These are phyloP conservation scores for Meliscaeva auricollis DNA, from an alignment of 2,888 invertebrate genomes.

Conservation along the genomic window DNA sequence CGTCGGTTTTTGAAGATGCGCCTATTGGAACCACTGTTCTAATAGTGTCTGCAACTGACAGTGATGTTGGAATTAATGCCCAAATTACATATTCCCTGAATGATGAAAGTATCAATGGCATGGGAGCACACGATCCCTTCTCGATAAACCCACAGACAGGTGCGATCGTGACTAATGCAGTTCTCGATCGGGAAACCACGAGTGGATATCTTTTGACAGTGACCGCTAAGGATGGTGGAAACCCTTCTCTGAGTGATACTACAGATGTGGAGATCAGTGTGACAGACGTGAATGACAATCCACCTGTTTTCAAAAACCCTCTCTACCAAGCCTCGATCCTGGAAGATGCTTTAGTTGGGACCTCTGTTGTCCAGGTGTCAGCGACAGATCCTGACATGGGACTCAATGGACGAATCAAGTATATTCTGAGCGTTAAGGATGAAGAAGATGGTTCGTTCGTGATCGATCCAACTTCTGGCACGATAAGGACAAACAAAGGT, in stretches of 20 bases:
- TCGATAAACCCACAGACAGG: conserved; percentile 96
- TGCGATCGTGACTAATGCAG: conserved; percentile 93
- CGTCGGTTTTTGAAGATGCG: conserved; percentile 96
- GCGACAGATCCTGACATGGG: conserved; percentile 95
- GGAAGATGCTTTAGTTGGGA: conserved; percentile 94
- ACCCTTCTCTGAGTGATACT: conserved; percentile 95
- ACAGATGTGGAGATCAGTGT: conserved; percentile 98
- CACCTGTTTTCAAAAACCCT: conserved; percentile 93
- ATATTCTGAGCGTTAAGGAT: conserved; percentile 89
- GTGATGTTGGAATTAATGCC: conserved; percentile 97
- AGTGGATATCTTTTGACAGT: conserved; percentile 94
- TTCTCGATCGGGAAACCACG: conserved; percentile 93
- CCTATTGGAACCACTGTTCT: conserved; percentile 96
- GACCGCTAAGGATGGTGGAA: conserved; percentile 96
- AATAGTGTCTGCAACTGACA: conserved; percentile 96
- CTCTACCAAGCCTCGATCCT: conserved; percentile 92
- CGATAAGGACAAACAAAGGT: conserved; percentile 94
- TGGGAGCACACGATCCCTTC: conserved; percentile 89
- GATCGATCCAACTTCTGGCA: conserved; percentile 96
- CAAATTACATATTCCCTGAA: conserved; percentile 92
- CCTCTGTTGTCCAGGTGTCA: conserved; percentile 90
- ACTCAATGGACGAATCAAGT: conserved; percentile 93
- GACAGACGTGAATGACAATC: conserved; percentile 98
- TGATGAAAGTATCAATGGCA: conserved; percentile 87
- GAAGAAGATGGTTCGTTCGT: conserved; percentile 95